Evolutionary conservation across 1,140 invertebrate genomes (phyloP), one percentile per base, ranked within the genome.

Genomic region (Procambarus clarkii): DNA sequence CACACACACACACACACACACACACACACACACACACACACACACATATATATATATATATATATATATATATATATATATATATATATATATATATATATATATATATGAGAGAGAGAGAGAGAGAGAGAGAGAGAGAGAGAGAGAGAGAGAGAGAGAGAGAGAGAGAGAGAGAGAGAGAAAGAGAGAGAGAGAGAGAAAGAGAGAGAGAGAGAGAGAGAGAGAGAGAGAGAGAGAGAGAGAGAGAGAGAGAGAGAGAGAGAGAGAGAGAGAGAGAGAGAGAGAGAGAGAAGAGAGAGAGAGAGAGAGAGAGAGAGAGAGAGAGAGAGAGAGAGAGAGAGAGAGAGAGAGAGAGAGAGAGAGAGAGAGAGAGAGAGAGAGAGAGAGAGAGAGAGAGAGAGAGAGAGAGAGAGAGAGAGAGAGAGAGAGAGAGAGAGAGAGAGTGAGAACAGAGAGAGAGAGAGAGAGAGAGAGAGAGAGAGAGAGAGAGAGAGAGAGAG

Each of bases 401-500:
- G 50, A 54, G 50, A 54, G 50, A 54, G 50, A 54, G 50, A 54
- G 50, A 54, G 50, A 54, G 50, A 54, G 50, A 54, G 50, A 54
- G 50, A 54, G 50, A 76, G n/a, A 44, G 48, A 83, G 46, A 58
- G 34, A 50, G 50, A 11, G 4, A 3, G 4, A 54, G 3, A 54
- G 50, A 54, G 50, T 54, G 50, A 54, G 50, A 54, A 11, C 4
- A 54, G 18, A 50, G 34, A 34, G 60, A 48, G n/a, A 86, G 34
- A n/a, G 46, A 44, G 21, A 84, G 34, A 64, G 21, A 44, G 21
- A 15, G 34, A 84, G 1, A 71, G 34, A 80, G 78, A 80, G 46
- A 48, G 34, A 80, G 46, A 45, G 78, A 80, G 46, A 80, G 78
- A 80, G 78, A 80, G 46, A 80, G 24, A 80, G 74, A 76, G 7